phyloP scores from a whole-genome alignment of 2,797 vertebrate genomes.

The Cyprinella venusta region DNA sequence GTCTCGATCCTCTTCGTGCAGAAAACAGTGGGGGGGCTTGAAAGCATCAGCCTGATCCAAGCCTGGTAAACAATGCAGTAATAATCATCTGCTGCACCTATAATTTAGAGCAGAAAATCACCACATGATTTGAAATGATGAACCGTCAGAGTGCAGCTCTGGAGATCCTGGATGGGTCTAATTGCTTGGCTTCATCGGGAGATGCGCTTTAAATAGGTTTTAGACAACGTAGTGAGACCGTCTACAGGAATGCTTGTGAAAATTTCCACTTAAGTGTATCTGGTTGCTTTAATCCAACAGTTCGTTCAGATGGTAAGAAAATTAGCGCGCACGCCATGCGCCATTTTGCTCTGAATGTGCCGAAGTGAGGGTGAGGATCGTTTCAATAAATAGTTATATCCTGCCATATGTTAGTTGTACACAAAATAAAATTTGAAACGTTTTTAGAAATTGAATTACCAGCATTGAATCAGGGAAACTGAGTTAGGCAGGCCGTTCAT shows the following conservation, averaged over 20 bases:
- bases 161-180: constrained; percentile 28
- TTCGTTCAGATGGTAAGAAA: constrained; percentile 19
- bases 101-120: constrained; percentile 51
- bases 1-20: background rate
- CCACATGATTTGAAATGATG: constrained; percentile 35
- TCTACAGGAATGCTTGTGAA: background rate
- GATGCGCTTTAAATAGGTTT: constrained; percentile 42
- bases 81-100: constrained; percentile 15
- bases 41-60: constrained; percentile 7
- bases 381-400: background rate
- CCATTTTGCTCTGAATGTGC: background rate
- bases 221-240: background rate
- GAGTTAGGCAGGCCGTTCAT: background rate
- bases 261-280: constrained; percentile 5
- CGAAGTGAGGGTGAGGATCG: background rate
- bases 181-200: constrained; percentile 44
- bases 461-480: background rate
- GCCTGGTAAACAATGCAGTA: constrained; percentile 13
- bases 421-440: background rate
- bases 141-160: constrained; percentile 22
- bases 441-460: background rate
- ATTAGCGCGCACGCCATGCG: background rate
- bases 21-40: background rate
- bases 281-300: constrained; percentile 29
- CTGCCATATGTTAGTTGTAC: background rate